Evolutionary conservation across 2,113 vertebrate species (phyloP).

Genomic region (Arizona elegans): DNA sequence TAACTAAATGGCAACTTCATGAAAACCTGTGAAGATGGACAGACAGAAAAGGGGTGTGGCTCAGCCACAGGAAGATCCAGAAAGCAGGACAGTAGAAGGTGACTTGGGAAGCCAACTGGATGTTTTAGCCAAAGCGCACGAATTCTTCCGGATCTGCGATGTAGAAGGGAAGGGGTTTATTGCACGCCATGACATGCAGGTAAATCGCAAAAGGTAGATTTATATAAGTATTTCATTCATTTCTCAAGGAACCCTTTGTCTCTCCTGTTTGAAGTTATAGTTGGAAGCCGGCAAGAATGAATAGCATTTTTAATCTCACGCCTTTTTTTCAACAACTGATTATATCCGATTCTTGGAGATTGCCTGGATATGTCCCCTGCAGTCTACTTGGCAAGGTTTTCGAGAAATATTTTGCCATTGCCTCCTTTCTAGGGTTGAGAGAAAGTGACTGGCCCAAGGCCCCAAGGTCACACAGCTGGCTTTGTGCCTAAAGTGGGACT

Average conservation of each 20-base stretch:
- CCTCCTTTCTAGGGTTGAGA: background rate
- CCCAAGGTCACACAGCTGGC: background rate
- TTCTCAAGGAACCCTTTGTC: background rate
- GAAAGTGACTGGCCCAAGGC: background rate
- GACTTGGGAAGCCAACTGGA: conserved; percentile 54
- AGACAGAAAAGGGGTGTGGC: background rate
- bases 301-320: background rate
- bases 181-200: conserved; percentile 85
- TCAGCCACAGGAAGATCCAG: conserved; percentile 14
- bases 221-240: background rate
- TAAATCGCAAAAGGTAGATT: conserved; percentile 51
- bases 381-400: background rate
- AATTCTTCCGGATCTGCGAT: conserved; percentile 92
- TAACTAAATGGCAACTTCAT: conserved; percentile 65
- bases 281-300: background rate
- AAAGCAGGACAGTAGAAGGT: conserved; percentile 40
- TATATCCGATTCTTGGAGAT: background rate
- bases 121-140: conserved; percentile 77
- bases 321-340: too few species aligned
- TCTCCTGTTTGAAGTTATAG: background rate
- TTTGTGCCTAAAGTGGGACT: background rate
- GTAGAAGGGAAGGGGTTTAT: conserved; percentile 87
- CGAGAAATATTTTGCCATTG: background rate
- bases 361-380: background rate
- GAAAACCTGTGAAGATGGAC: conserved; percentile 46